phyloP scores from a whole-genome alignment of 2,113 vertebrate genomes.

The Empidonax traillii region DNA sequence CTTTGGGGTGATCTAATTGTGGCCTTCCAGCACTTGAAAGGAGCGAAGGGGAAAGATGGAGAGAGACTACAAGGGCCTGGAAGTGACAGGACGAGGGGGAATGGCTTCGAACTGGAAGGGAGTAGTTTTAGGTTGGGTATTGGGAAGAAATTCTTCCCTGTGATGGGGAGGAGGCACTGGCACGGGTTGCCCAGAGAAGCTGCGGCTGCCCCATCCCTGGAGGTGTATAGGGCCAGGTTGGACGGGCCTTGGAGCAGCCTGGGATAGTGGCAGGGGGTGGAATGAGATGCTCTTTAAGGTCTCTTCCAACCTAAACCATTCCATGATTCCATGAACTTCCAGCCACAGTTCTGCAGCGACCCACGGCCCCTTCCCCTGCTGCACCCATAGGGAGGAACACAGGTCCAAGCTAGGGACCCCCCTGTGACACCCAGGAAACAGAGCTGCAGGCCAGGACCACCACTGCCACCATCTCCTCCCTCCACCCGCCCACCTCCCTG shows the following conservation, averaged over 20 bases:
- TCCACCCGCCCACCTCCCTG: background rate
- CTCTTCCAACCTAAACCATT: background rate
- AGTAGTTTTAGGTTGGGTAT: background rate
- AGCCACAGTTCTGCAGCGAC: rapidly evolving
- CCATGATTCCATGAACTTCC: background rate
- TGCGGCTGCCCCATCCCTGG: background rate
- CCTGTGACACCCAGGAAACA: too few relatives aligned
- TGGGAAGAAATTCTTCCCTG: background rate
- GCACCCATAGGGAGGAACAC: background rate
- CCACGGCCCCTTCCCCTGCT: background rate
- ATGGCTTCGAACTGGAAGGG: background rate
- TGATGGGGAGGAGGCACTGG: rapidly evolving
- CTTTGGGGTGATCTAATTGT: too few relatives aligned
- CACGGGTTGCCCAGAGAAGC: background rate
- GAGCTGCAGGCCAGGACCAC: background rate
- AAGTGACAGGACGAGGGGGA: background rate
- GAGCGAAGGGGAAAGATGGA: background rate
- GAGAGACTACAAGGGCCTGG: background rate
- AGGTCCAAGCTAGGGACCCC: background rate
- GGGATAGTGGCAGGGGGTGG: background rate
- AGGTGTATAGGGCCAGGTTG: background rate
- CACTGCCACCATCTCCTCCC: background rate
- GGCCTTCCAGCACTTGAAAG: background rate
- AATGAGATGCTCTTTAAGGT: background rate
- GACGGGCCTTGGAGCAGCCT: background rate